A percentile compares a stretch with the other conserved stretches of the same genome.
Evolutionary conservation across 2,888 invertebrate species (phyloP).

Genomic region (Clistopyga incitator): DNA sequence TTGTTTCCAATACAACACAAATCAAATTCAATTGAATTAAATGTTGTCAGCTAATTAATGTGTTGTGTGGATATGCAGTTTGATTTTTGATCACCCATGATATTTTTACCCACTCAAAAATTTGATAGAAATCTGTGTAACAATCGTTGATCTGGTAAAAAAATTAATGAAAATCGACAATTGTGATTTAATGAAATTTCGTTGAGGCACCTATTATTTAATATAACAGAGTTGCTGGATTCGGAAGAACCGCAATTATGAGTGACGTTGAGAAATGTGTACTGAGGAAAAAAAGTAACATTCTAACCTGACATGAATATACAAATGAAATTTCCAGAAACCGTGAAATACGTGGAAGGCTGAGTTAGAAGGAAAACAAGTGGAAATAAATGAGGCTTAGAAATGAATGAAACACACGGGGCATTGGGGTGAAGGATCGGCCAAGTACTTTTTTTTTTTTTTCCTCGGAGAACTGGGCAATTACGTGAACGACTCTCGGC

Average conservation of each 20-base stretch:
- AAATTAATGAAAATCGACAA: not conserved
- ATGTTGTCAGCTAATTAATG: no score
- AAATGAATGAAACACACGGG: conserved; percentile 62
- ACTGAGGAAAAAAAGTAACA: not conserved
- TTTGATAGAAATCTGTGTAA: not conserved
- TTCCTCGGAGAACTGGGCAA: conserved; percentile 57
- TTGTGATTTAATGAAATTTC: no score
- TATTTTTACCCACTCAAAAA: no score
- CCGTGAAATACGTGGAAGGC: conserved; percentile 45
- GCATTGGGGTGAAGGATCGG: conserved; percentile 54
- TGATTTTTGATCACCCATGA: no score
- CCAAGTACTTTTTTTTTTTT: conserved; percentile 48
- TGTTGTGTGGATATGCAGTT: no score
- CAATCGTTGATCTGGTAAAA: not conserved
- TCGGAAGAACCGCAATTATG: not conserved
- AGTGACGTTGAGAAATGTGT: not conserved
- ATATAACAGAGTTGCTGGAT: no score
- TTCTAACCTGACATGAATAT: not conserved
- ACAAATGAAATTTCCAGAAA: conserved; percentile 18
- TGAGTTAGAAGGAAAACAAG: not conserved
- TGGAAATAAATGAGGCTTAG: conserved; percentile 34
- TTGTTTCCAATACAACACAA: no score
- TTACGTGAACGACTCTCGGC: conserved; percentile 63
- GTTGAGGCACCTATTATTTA: no score
- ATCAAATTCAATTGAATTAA: no score